Conservation (phyloP, 2,797 vertebrate species). For the Sebastes vulpes region DNA sequence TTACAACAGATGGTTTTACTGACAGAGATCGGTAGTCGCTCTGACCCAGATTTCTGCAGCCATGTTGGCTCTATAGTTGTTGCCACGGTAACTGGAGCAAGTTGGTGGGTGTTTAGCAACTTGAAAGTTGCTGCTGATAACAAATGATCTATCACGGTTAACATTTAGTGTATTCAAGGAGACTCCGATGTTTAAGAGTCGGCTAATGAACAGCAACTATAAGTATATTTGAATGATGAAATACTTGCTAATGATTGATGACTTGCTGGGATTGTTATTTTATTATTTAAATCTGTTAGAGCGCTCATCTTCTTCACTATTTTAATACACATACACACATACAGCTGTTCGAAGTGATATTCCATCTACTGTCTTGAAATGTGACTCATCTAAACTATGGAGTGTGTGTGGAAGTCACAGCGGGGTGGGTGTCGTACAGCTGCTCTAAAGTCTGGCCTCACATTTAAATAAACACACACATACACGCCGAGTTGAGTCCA, state of each 20-base stretch:
- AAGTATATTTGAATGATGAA: background rate
- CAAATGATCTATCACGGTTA: conserved; percentile 14
- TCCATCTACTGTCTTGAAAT: conserved; percentile 46
- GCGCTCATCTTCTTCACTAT: background rate
- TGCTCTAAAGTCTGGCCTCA: conserved; percentile 40
- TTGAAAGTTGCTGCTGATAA: conserved; percentile 18
- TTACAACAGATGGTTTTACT: conserved; percentile 67
- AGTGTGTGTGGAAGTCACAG: conserved; percentile 21
- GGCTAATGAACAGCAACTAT: background rate
- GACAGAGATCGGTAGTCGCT: conserved; percentile 50
- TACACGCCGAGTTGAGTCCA: conserved; percentile 10
- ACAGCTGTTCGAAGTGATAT: conserved; percentile 45
- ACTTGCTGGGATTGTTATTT: background rate
- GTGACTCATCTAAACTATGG: conserved; percentile 60
- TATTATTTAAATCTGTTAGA: background rate
- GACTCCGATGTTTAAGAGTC: background rate
- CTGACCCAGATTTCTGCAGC: conserved; percentile 64
- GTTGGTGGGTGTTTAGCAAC: conserved; percentile 5
- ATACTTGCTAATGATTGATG: background rate
- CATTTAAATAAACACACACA: conserved; percentile 39
- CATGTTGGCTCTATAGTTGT: conserved; percentile 43
- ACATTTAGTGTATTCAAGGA: background rate
- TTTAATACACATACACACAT: background rate
- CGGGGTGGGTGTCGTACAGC: conserved; percentile 49
- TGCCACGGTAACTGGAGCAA: conserved; percentile 47